Percentiles rank a stretch among this genome's conserved stretches.
Conservation (phyloP, 2,888 invertebrate species). For the Busseola fusca region DNA sequence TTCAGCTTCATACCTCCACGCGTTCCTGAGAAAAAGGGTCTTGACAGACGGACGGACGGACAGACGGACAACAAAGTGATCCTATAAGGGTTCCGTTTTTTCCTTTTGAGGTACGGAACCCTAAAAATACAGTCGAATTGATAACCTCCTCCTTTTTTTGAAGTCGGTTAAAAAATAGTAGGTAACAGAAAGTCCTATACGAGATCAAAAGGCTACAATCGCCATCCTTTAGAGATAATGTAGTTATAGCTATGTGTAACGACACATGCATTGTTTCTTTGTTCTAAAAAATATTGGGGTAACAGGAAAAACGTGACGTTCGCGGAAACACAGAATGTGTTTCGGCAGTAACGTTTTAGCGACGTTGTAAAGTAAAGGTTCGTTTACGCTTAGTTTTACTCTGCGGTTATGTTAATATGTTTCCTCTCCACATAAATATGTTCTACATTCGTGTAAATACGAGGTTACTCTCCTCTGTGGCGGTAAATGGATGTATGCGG, state of each 20-base stretch:
- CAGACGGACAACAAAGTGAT: no score
- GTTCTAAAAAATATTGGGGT: conserved; percentile 47
- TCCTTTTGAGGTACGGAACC: no score
- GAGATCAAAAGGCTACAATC: no score
- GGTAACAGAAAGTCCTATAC: no score
- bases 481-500: conserved; percentile 5
- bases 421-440: conserved; percentile 52
- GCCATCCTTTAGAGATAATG: neutral
- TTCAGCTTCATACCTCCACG: no score
- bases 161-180: no score
- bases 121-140: no score
- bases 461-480: neutral
- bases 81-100: no score
- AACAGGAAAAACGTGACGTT: conserved; percentile 53
- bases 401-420: conserved; percentile 50
- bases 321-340: conserved; percentile 64
- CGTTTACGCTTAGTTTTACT: conserved; percentile 67
- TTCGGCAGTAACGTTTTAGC: conserved; percentile 76
- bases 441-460: conserved; percentile 25
- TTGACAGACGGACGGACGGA: no score
- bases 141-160: no score
- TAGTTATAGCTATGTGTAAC: neutral
- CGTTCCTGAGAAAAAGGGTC: no score
- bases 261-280: conserved; percentile 47
- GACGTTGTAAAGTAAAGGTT: conserved; percentile 75